Evolutionary conservation across 2,888 invertebrate genomes (phyloP).

Genomic region (Quadroppia sp.): DNA sequence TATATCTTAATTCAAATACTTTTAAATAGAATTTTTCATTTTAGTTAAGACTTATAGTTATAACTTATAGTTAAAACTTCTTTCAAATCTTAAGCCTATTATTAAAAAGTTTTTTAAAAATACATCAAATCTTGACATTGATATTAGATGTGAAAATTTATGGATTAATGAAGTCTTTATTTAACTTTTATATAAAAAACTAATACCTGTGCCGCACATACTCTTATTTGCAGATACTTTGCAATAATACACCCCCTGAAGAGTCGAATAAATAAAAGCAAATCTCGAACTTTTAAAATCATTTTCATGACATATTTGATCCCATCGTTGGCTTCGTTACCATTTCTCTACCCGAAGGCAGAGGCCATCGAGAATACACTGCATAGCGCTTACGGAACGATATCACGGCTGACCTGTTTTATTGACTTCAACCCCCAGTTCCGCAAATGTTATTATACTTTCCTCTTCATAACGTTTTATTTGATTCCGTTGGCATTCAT

Average conservation of each 20-base stretch:
- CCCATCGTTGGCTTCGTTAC: slow-evolving; percentile 51
- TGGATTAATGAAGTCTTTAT: too few species aligned
- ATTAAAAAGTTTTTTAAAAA: too few species aligned
- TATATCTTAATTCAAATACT: too few species aligned
- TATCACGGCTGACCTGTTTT: slow-evolving; percentile 53
- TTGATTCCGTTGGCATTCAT: slow-evolving; percentile 54
- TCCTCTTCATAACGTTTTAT: slow-evolving; percentile 54
- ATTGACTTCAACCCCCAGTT: slow-evolving; percentile 53
- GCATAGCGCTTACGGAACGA: slow-evolving; percentile 52
- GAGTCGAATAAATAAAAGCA: slow-evolving; percentile 52
- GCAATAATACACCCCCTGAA: slow-evolving; percentile 56
- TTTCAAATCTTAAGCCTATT: too few species aligned
- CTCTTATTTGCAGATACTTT: slow-evolving; percentile 53
- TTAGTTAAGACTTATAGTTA: too few species aligned
- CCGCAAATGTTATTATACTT: slow-evolving; percentile 53
- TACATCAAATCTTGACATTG: too few species aligned
- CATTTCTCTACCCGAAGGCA: slow-evolving; percentile 49
- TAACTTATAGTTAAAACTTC: too few species aligned
- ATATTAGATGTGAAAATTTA: too few species aligned
- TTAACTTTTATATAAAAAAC: too few species aligned
- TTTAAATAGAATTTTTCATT: too few species aligned
- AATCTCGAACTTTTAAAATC: slow-evolving; percentile 53
- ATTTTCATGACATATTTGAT: slow-evolving; percentile 54
- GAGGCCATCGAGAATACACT: slow-evolving; percentile 50
- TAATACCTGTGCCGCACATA: too few species aligned